Evolutionary conservation across 2,888 invertebrate genomes (phyloP).

Genomic region (Parnassius glacialis): DNA sequence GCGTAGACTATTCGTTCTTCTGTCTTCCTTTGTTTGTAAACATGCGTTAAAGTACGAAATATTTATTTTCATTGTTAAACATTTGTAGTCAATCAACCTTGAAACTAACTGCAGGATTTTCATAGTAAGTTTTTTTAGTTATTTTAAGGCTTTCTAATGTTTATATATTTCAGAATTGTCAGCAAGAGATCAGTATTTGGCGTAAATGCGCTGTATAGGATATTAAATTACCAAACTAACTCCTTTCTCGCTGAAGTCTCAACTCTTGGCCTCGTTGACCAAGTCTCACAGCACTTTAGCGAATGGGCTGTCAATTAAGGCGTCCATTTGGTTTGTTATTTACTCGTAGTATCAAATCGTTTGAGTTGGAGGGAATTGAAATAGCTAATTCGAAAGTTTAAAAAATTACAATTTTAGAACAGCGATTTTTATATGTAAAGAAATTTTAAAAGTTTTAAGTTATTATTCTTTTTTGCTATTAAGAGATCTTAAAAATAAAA

Average conservation of each 20-base stretch:
- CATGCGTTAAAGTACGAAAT: too few species aligned
- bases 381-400: too few species aligned
- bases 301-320: conserved; percentile 18
- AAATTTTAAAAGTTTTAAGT: too few species aligned
- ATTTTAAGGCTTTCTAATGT: background rate
- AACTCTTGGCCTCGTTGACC: conserved; percentile 9
- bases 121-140: background rate
- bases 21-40: too few species aligned
- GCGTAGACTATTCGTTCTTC: too few species aligned
- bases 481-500: too few species aligned
- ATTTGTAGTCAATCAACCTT: background rate
- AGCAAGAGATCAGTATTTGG: background rate
- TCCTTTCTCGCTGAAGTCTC: conserved; percentile 6
- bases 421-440: too few species aligned
- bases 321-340: conserved; percentile 13
- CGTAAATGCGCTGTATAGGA: background rate
- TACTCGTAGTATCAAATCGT: conserved; percentile 3
- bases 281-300: conserved; percentile 13
- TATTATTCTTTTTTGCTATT: too few species aligned
- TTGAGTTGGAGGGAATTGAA: background rate
- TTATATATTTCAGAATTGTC: background rate
- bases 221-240: conserved; percentile 12
- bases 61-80: background rate
- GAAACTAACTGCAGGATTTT: background rate
- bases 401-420: too few species aligned